Evolutionary conservation across 2,888 invertebrate genomes (phyloP), one percentile per base, ranked within the genome.

Genomic region (Patella pellucida): DNA sequence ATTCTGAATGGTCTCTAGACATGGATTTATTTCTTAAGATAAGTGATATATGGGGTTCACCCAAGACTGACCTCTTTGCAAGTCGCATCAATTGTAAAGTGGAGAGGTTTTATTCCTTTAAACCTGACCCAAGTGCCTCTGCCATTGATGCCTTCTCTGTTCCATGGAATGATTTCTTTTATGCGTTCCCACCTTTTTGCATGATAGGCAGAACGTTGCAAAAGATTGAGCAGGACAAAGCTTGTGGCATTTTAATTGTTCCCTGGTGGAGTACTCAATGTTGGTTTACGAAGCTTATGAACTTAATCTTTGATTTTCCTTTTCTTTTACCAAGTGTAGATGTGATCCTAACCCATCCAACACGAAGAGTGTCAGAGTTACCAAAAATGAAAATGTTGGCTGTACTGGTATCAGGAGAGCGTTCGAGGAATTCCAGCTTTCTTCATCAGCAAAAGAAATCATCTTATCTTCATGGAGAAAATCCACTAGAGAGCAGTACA

Each of bases 131-230:
- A n/a, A 62, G 69, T 31, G 73, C 77, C 4, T 27, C 50, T n/a
- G 74, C 68, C 15, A 69, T 73, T 56, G 77, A 79, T 71, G 69
- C 77, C 3, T 79, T 77, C 51, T 72, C 73, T 5, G 16, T 75
- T 7, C 15, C n/a, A 19, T 77, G 79, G 79, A 54, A 27, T 11
- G 27, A 23, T 12, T 67, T 62, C 15, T 67, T 51, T 11, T 72
- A 75, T 68, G 56, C 70, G n/a, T 78, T 78, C 62, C 79, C 79
- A 31, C 79, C 79, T 67, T 78, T 76, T 71, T 73, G 76, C 68
- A 19, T 76, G 12, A 68, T 79, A 12, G 41, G 52, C 54, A 74
- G 71, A 50, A 62, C 67, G 16, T 41, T 79, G 12, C 73, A 74
- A 54, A 77, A 79, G 52, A 56, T 79, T 5, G 52, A n/a, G 27